Evolutionary conservation across 2,797 vertebrate species (phyloP).

Genomic region (Spea hammondii): DNA sequence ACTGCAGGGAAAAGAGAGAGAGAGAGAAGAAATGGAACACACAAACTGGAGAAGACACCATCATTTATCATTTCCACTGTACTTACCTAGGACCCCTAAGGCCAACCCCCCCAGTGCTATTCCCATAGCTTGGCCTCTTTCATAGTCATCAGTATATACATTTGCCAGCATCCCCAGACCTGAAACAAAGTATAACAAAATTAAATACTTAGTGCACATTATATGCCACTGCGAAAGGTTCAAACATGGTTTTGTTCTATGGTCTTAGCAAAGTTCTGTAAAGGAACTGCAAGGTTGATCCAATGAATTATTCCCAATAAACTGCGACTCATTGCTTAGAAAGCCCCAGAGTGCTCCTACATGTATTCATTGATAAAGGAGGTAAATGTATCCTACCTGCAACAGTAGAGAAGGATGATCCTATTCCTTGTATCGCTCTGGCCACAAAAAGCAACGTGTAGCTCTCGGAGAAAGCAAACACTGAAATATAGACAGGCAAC

Average conservation of each 20-base stretch:
- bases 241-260: no score
- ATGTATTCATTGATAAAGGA: no score
- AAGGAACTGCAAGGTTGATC: no score
- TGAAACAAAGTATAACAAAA: conserved; percentile 52
- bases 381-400: conserved; percentile 72
- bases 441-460: conserved; percentile 81
- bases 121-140: conserved; percentile 86
- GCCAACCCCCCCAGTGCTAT: conserved; percentile 86
- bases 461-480: conserved; percentile 88
- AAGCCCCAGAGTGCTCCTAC: no score
- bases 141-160: conserved; percentile 79
- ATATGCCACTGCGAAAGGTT: no score
- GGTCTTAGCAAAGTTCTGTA: no score
- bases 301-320: no score
- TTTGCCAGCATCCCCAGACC: conserved; percentile 91
- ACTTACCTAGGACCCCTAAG: conserved; percentile 86
- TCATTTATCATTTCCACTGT: background rate
- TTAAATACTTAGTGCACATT: no score
- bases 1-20: conserved; percentile 68
- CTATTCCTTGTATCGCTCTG: conserved; percentile 85
- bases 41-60: no score
- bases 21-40: no score
- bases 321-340: no score
- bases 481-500: conserved; percentile 58
- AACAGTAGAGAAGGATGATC: conserved; percentile 89